Percentiles rank a stretch among this genome's conserved stretches.
phyloP scores from a whole-genome alignment of 2,797 vertebrate species.

The Protonibea diacanthus region DNA sequence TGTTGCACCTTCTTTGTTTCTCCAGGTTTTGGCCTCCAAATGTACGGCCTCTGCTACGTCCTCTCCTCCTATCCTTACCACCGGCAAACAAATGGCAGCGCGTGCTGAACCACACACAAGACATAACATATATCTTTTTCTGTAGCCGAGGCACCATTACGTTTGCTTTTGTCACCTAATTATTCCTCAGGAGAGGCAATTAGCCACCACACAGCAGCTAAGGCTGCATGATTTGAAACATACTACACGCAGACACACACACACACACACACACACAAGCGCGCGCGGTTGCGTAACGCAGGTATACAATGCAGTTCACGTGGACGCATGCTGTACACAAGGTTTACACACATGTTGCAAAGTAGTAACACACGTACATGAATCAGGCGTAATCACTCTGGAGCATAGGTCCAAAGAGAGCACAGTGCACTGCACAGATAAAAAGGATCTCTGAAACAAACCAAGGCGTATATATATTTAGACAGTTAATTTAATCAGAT shows the following conservation, averaged over 20 bases:
- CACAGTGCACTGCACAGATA: conserved; percentile 61
- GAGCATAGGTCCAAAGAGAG: conserved; percentile 68
- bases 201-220: conserved; percentile 76
- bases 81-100: conserved; percentile 71
- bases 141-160: conserved; percentile 67
- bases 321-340: conserved; percentile 21
- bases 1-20: conserved; percentile 73
- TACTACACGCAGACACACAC: conserved; percentile 35
- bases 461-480: conserved; percentile 75
- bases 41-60: conserved; percentile 64
- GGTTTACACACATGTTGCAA: conserved; percentile 30
- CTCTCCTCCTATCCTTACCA: conserved; percentile 64
- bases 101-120: conserved; percentile 69
- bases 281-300: background rate
- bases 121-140: conserved; percentile 74
- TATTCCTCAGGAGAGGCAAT: conserved; percentile 85
- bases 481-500: conserved; percentile 80
- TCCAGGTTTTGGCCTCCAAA: conserved; percentile 73
- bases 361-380: conserved; percentile 34
- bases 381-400: conserved; percentile 66
- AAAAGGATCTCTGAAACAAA: conserved; percentile 73
- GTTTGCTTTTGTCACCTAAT: conserved; percentile 84
- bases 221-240: conserved; percentile 61
- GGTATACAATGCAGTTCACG: background rate
- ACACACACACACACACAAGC: conserved; percentile 49